Percentiles rank a stretch among this genome's conserved stretches.
Conservation (phyloP, 2,113 vertebrate genomes). For the Physeter macrocephalus region DNA sequence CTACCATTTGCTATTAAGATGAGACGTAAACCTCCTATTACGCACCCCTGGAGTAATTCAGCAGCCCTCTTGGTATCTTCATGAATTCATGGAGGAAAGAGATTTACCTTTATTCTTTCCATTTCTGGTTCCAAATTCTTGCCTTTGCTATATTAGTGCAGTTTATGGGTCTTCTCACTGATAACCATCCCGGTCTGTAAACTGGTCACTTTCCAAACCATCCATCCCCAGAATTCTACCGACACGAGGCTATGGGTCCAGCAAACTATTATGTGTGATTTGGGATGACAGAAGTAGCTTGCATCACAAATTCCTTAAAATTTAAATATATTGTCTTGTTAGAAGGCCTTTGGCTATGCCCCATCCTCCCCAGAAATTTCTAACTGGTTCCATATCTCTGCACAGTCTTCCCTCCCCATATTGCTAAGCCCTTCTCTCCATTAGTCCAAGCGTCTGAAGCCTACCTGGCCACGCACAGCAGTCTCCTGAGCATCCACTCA, state of each 20-base stretch:
- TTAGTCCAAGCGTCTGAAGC: neutral
- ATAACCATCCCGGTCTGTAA: neutral
- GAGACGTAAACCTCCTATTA: neutral
- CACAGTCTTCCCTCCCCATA: accelerated
- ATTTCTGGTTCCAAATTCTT: neutral
- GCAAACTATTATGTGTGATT: neutral
- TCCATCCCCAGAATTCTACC: neutral
- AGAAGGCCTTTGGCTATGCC: neutral
- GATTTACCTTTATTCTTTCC: neutral
- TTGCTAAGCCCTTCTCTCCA: neutral
- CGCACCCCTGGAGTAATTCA: neutral
- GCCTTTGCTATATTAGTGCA: neutral
- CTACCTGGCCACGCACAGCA: neutral
- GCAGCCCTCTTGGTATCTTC: neutral
- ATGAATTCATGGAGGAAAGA: neutral
- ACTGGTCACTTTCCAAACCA: neutral
- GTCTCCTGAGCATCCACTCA: too few relatives aligned
- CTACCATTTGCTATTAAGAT: neutral
- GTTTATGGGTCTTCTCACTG: neutral
- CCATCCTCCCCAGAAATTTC: neutral
- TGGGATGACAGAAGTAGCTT: neutral
- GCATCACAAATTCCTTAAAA: neutral
- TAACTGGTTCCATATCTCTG: neutral
- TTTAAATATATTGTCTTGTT: neutral
- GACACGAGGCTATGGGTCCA: neutral